Evolutionary conservation across 2,888 invertebrate genomes (phyloP).

Genomic region (Spatulosminthurus flaviceps): DNA sequence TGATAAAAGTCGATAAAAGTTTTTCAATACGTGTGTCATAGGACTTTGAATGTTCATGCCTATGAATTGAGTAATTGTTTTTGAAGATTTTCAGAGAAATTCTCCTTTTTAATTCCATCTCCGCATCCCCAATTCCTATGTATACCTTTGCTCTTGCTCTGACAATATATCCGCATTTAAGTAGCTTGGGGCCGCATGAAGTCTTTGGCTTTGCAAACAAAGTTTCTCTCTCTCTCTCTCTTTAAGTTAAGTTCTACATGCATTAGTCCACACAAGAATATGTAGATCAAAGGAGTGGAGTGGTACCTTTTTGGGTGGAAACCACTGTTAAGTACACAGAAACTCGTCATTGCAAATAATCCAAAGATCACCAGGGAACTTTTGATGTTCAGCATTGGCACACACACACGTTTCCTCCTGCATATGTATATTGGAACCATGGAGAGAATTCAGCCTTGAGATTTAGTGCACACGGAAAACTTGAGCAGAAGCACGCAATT

Average conservation of each 20-base stretch:
- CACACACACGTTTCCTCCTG: too few relatives aligned
- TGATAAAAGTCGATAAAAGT: neutral
- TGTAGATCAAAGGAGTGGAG: neutral
- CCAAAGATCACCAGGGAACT: constrained; percentile 18
- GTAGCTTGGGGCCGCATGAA: neutral
- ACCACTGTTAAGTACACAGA: neutral
- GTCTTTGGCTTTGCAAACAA: neutral
- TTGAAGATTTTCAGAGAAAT: neutral
- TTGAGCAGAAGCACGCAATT: neutral
- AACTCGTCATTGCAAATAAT: constrained; percentile 25
- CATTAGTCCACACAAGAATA: neutral
- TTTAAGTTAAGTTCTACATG: neutral
- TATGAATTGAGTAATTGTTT: constrained; percentile 26
- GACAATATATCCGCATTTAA: neutral
- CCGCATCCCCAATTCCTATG: too few relatives aligned
- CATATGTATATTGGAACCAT: neutral
- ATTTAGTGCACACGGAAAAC: neutral
- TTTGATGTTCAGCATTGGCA: neutral
- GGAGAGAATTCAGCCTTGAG: neutral
- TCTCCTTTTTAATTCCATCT: neutral
- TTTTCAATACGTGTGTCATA: neutral
- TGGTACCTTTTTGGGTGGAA: neutral
- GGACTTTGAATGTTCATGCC: constrained; percentile 5
- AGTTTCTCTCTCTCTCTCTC: neutral
- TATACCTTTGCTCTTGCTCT: neutral